Evolutionary conservation across 2,113 vertebrate genomes (phyloP).

Genomic region (Myotis yumanensis): DNA sequence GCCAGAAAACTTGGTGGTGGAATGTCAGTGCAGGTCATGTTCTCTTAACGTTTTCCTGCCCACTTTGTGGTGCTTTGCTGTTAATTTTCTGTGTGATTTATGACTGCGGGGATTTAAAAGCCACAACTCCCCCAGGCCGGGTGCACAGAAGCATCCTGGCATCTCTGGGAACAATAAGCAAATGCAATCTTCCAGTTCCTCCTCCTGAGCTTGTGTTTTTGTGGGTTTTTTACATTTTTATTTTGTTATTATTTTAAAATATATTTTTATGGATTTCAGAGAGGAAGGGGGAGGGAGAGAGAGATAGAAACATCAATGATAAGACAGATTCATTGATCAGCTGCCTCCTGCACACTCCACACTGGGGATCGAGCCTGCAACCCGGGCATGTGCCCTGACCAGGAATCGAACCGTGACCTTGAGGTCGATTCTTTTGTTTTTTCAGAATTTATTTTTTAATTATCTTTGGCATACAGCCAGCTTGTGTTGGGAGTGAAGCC

Average conservation of each 20-base stretch:
- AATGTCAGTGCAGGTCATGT: background rate
- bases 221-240: background rate
- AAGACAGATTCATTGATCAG: no score
- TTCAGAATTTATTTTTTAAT: background rate
- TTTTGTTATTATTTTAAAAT: background rate
- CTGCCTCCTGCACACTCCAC: no score
- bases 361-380: no score
- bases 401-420: no score
- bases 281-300: no score
- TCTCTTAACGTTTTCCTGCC: slow-evolving; percentile 2
- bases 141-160: background rate
- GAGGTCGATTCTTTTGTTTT: background rate
- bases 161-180: background rate
- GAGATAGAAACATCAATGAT: no score
- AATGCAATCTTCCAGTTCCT: background rate
- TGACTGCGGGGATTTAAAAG: background rate
- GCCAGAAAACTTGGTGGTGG: background rate
- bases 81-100: background rate
- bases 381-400: no score
- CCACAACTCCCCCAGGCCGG: background rate
- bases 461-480: no score
- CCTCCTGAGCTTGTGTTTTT: background rate
- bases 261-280: no score
- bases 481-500: background rate
- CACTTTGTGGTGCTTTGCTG: background rate